A percentile compares a stretch with the other conserved stretches of the same genome.
These are phyloP conservation scores for Leptopilina boulardi DNA, from an alignment of 1,140 invertebrate species.

Conservation along the genomic window DNA sequence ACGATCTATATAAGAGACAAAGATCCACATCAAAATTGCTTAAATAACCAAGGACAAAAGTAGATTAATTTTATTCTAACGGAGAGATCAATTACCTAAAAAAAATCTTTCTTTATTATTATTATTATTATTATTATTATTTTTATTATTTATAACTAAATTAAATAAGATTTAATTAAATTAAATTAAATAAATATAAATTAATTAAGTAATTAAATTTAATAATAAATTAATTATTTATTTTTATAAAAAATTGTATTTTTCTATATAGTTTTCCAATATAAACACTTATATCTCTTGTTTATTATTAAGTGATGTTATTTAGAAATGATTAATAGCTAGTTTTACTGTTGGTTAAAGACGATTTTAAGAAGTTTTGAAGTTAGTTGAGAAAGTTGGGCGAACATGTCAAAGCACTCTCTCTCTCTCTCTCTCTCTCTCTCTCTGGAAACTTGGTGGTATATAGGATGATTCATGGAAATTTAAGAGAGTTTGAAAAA, in stretches of 20 bases:
- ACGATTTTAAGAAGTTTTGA: background rate
- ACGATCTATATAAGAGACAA: background rate
- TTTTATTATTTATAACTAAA: too few relatives aligned
- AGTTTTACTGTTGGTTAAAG: background rate
- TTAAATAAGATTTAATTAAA: too few relatives aligned
- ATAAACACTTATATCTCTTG: too few relatives aligned
- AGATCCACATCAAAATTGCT: background rate
- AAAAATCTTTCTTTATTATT: too few relatives aligned
- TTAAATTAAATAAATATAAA: too few relatives aligned
- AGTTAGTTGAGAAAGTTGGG: constrained; percentile 5
- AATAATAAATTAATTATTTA: too few relatives aligned
- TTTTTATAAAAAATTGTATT: too few relatives aligned
- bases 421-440: too few relatives aligned
- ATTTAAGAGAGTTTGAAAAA: constrained; percentile 13
- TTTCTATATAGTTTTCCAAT: too few relatives aligned
- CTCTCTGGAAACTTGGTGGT: background rate
- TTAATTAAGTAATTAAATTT: too few relatives aligned
- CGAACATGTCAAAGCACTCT: background rate
- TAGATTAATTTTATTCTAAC: background rate
- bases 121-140: too few relatives aligned
- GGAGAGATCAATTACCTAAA: background rate
- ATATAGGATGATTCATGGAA: constrained; percentile 21
- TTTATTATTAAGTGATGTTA: background rate
- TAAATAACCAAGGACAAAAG: background rate
- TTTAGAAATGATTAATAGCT: background rate